Evolutionary conservation across 2,113 vertebrate genomes (phyloP), one percentile per base, ranked within the genome.

Genomic region (Cyprinus carpio): DNA sequence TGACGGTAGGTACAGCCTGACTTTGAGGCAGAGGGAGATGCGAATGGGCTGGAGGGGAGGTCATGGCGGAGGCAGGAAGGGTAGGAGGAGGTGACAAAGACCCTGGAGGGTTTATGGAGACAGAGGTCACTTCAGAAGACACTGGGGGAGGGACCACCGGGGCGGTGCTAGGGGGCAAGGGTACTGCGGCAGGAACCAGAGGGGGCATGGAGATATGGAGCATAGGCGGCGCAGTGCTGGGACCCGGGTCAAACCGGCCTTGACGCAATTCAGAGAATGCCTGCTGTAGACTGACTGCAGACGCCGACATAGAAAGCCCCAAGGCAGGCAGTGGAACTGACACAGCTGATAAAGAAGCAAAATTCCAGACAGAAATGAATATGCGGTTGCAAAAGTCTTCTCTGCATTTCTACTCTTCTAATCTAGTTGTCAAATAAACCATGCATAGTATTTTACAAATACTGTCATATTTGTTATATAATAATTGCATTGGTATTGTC

Each of bases 271-370:
- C 96, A 76, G 95, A 94, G 90, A 99, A 99, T 80, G 97, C 98
- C 89, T 98, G 94, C 58, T 99, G 97, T 72, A 99, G 95, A 88
- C 94, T 97, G 86, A 98, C 91, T 0, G 96, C 94, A 16, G 97
- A 97, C 51, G 97, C 96, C 0, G 98, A 99, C 87, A 97, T 96
- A 79, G 97, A 99, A 34, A 99, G 94, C n/a, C 94, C 96, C 92
- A 95, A 91, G 60, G 93, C 94, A 85, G 94, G 92, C 31, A 92
- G 92, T 43, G 93, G 91, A 82, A 94, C 86, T 23, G 94, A 89
- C 82, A 93, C 90, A 83, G 91, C 91, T 89, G 94, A 49, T 51
- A 46, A 25, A 89, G 92, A 89, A 75, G 87, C 58, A 15, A 79
- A 65, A 84, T 18, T 37, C 56, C 83, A 76, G 6, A n/a, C 54